These are phyloP conservation scores for Daubentonia madagascariensis DNA, from an alignment of 2,113 vertebrate genomes.

Conservation along the genomic window DNA sequence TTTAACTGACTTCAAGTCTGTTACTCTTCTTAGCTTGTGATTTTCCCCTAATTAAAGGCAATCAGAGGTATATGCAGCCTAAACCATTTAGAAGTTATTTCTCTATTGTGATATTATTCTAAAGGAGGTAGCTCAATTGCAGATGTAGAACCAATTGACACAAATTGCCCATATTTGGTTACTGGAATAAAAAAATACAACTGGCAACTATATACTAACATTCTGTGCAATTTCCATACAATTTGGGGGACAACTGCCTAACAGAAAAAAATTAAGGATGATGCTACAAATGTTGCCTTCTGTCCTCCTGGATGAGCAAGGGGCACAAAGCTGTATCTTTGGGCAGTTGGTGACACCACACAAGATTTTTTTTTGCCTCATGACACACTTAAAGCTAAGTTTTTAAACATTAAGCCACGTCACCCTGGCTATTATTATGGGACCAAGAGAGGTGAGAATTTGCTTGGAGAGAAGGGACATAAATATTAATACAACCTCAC, in stretches of 20 bases:
- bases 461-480: background rate
- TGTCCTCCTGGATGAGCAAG: background rate
- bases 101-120: background rate
- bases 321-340: background rate
- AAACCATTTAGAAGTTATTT: background rate
- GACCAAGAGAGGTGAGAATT: background rate
- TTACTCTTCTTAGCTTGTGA: slow-evolving; percentile 8
- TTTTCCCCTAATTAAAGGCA: slow-evolving; percentile 16
- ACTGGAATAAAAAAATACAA: background rate
- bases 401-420: background rate
- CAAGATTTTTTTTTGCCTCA: background rate
- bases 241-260: rapidly evolving
- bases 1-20: slow-evolving; percentile 37
- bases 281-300: background rate
- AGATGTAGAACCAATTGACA: background rate
- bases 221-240: background rate
- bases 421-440: background rate
- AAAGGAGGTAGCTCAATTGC: background rate
- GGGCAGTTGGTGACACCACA: background rate
- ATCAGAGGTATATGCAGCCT: background rate
- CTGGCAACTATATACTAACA: background rate
- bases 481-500: background rate
- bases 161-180: background rate
- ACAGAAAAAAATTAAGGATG: background rate
- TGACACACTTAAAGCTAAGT: background rate